phyloP scores from a whole-genome alignment of 1,140 invertebrate species.

The Lepidotrigona ventralis region DNA sequence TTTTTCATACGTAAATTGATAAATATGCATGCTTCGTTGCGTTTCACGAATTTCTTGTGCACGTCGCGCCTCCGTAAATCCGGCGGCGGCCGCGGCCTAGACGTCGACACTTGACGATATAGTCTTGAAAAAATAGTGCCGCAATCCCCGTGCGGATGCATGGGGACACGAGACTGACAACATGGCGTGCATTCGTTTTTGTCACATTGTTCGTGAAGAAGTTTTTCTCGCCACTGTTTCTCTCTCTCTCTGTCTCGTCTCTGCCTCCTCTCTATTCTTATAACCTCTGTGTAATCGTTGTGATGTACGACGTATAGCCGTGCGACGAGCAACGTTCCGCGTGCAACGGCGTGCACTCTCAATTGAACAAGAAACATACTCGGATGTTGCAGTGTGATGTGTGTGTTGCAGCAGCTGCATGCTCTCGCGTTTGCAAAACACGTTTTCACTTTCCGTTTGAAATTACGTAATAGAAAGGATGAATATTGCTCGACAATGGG shows the following conservation, averaged over 20 bases:
- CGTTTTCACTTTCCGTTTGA: too few relatives aligned
- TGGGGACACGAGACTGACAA: constrained; percentile 83
- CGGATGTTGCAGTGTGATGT: too few relatives aligned
- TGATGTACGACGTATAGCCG: too few relatives aligned
- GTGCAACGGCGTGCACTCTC: too few relatives aligned
- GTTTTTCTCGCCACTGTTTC: constrained; percentile 10
- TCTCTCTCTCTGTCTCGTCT: too few relatives aligned
- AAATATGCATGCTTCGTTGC: constrained; percentile 16
- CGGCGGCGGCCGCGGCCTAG: neutral
- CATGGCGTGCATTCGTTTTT: constrained; percentile 84
- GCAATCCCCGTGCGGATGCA: constrained; percentile 68
- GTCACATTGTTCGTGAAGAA: constrained; percentile 65
- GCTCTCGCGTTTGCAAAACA: too few relatives aligned
- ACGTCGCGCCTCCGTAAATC: neutral
- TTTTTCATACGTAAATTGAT: constrained; percentile 54
- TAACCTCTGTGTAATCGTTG: too few relatives aligned
- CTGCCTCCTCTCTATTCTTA: neutral
- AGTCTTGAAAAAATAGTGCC: constrained; percentile 39
- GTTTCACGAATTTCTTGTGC: neutral
- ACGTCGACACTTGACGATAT: constrained; percentile 10
- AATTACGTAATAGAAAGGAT: too few relatives aligned
- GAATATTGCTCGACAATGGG: too few relatives aligned
- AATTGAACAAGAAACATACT: too few relatives aligned
- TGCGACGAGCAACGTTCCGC: too few relatives aligned
- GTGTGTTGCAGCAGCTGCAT: too few relatives aligned